A percentile compares a stretch with the other conserved stretches of the same genome.
Evolutionary conservation across 2,113 vertebrate species (phyloP).

Genomic region (Saccopteryx bilineata): DNA sequence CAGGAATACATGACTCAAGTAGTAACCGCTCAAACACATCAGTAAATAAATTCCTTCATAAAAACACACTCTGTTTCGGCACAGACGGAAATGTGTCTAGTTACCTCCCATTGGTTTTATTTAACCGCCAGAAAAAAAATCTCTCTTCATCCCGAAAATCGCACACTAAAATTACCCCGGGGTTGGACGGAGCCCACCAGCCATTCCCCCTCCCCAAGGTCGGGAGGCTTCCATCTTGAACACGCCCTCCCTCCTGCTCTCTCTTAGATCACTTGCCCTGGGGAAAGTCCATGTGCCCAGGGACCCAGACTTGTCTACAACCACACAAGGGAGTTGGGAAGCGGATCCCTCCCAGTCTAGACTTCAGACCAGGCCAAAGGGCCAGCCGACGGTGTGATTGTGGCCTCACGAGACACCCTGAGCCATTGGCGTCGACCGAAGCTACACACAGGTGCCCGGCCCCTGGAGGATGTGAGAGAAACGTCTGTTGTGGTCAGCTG

Average conservation of each 20-base stretch:
- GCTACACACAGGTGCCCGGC: neutral
- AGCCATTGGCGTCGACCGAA: neutral
- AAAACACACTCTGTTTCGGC: constrained; percentile 15
- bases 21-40: neutral
- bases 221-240: neutral
- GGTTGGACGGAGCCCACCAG: too few species aligned
- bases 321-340: neutral
- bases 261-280: neutral
- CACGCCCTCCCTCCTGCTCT: neutral
- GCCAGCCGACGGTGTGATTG: neutral
- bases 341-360: neutral
- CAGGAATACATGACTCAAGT: neutral
- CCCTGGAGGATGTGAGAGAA: neutral
- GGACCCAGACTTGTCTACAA: neutral
- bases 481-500: neutral
- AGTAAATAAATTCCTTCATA: neutral
- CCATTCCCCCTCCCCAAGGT: too few species aligned
- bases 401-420: neutral
- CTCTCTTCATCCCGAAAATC: neutral
- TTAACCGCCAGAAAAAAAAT: constrained; percentile 36
- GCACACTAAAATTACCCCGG: neutral
- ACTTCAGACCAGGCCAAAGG: neutral
- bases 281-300: neutral
- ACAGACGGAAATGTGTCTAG: neutral
- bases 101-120: neutral